Evolutionary conservation across 1,140 invertebrate species (phyloP).

Genomic region (Drosophila nasuta): DNA sequence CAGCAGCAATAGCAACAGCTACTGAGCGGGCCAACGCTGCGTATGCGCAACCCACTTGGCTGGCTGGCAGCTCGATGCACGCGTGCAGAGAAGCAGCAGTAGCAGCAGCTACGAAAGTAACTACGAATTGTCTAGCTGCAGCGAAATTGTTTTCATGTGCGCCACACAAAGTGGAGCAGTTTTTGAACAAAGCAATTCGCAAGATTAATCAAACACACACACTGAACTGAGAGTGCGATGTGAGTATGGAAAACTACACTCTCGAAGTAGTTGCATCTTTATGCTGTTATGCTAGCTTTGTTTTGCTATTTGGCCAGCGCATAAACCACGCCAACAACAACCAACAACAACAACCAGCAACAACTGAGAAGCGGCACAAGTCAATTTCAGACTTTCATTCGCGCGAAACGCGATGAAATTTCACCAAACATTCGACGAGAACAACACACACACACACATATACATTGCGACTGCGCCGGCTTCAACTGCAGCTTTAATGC

Average conservation of each 20-base stretch:
- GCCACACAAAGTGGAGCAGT: slow-evolving; percentile 77
- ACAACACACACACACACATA: slow-evolving; percentile 1
- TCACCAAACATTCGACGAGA: slow-evolving; percentile 65
- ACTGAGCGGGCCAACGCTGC: slow-evolving; percentile 31
- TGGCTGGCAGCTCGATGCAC: slow-evolving; percentile 44
- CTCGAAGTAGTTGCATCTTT: slow-evolving; percentile 23
- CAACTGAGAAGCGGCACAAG: slow-evolving; percentile 81
- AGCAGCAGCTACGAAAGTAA: slow-evolving; percentile 39
- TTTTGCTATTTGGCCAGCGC: slow-evolving; percentile 35
- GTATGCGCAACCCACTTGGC: slow-evolving; percentile 74
- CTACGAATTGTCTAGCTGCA: slow-evolving; percentile 36
- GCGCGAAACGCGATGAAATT: slow-evolving; percentile 83
- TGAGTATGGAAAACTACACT: slow-evolving; percentile 57
- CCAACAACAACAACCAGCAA: slow-evolving; percentile 33
- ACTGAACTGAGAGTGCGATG: slow-evolving; percentile 14
- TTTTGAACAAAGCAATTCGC: slow-evolving; percentile 84
- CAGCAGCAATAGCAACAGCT: slow-evolving; percentile 37
- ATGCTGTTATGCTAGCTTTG: slow-evolving; percentile 5
- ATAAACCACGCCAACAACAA: slow-evolving; percentile 57
- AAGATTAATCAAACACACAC: slow-evolving; percentile 77
- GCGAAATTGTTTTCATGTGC: slow-evolving; percentile 81
- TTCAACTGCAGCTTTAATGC: slow-evolving; percentile 20
- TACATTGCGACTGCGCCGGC: slow-evolving; percentile 8
- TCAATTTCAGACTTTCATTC: slow-evolving; percentile 83
- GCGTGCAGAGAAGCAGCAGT: too few relatives aligned